Evolutionary conservation across 2,113 vertebrate genomes (phyloP).

Genomic region (Mesoclemmys tuberculata): DNA sequence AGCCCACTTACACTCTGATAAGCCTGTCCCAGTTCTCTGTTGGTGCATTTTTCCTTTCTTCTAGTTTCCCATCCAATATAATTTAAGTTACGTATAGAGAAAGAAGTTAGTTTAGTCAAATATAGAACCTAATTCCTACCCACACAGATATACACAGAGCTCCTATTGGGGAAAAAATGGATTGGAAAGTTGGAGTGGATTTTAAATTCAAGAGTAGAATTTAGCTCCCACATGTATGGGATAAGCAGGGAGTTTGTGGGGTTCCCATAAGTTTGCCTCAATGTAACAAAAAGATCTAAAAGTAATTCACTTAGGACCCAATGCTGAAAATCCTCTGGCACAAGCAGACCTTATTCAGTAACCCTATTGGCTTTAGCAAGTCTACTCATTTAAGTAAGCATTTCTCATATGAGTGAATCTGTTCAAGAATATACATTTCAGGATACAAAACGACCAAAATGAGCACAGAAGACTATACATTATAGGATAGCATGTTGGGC

Average conservation of each 20-base stretch:
- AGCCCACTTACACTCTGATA: slow-evolving; percentile 1
- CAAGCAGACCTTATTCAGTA: not conserved
- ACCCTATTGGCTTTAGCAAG: not conserved
- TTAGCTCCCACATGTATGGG: not conserved
- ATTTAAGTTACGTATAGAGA: not conserved
- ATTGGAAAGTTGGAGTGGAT: not conserved
- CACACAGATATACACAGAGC: no score
- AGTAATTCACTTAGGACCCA: not conserved
- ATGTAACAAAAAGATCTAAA: not conserved
- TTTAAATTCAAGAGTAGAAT: not conserved
- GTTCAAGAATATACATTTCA: not conserved
- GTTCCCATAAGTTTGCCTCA: not conserved
- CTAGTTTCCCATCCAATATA: not conserved
- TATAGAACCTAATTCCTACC: not conserved
- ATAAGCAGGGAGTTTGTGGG: not conserved
- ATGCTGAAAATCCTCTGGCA: not conserved
- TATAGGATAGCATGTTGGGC: not conserved
- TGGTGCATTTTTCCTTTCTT: not conserved
- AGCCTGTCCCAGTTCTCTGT: not conserved
- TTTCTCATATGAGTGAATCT: not conserved
- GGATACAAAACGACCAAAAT: not conserved
- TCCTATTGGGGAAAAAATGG: not conserved
- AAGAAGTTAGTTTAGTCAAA: not conserved
- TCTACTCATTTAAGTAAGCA: not conserved
- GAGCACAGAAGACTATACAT: not conserved